These are phyloP conservation scores for Antedon mediterranea DNA, from an alignment of 53 echinoderm and acorn worm genomes.

Conservation along the genomic window DNA sequence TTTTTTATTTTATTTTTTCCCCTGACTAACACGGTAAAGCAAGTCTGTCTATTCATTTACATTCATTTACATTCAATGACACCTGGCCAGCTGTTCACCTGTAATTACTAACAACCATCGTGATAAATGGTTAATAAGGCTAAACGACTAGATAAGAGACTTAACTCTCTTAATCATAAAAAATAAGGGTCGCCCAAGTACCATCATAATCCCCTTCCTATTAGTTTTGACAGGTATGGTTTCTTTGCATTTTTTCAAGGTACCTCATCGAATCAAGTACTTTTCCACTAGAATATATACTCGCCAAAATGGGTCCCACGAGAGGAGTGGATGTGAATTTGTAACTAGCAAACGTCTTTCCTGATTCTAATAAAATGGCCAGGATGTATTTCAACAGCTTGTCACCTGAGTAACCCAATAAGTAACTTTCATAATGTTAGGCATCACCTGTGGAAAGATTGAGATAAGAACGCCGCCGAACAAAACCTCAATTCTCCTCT, in stretches of 20 bases:
- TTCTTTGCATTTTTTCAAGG: background rate
- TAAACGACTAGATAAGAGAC: background rate
- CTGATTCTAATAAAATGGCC: background rate
- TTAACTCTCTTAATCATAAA: background rate
- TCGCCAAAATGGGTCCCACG: background rate
- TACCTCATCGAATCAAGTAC: background rate
- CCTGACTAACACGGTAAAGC: too few relatives aligned
- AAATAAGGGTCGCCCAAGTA: background rate
- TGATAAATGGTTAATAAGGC: background rate
- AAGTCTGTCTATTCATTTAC: too few relatives aligned
- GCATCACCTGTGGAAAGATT: background rate
- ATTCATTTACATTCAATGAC: too few relatives aligned
- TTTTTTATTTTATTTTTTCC: too few relatives aligned
- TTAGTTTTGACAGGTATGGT: background rate
- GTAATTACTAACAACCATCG: background rate
- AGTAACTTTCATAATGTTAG: background rate
- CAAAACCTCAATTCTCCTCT: background rate
- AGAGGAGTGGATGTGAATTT: background rate
- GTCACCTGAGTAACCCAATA: background rate
- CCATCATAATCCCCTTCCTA: background rate
- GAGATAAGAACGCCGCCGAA: background rate
- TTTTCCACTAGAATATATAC: background rate
- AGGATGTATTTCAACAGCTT: background rate
- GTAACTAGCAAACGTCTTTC: background rate
- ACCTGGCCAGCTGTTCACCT: background rate